Evolutionary conservation across 2,888 invertebrate genomes (phyloP).

Genomic region (Netelia melanura): DNA sequence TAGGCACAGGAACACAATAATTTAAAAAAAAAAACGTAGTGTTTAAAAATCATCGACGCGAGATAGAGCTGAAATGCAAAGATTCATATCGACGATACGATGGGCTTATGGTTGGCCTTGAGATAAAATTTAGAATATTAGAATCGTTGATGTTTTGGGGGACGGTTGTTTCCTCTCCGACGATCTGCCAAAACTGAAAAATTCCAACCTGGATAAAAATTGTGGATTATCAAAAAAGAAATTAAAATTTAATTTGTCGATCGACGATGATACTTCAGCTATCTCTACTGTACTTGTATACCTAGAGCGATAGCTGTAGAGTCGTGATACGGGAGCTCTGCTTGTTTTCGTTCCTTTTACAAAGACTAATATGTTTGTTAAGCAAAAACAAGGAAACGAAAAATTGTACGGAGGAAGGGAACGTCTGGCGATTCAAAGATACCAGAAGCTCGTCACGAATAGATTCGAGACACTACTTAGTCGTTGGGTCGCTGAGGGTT

Average conservation of each 20-base stretch:
- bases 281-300: slow-evolving; percentile 26
- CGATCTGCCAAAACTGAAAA: slow-evolving; percentile 30
- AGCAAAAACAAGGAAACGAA: neutral
- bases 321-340: slow-evolving; percentile 54
- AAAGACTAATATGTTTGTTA: neutral
- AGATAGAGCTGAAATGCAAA: slow-evolving; percentile 9
- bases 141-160: neutral
- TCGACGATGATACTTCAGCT: neutral
- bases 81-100: neutral
- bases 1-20: neutral
- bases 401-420: slow-evolving; percentile 5
- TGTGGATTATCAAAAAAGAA: neutral
- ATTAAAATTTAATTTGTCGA: slow-evolving; percentile 10
- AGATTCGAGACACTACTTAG: no score
- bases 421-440: slow-evolving; percentile 50
- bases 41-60: neutral
- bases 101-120: neutral
- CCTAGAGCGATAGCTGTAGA: slow-evolving; percentile 53
- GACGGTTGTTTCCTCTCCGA: neutral
- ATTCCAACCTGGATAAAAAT: neutral
- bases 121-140: slow-evolving; percentile 8
- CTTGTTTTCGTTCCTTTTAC: slow-evolving; percentile 33
- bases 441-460: slow-evolving; percentile 40
- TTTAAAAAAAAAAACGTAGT: neutral
- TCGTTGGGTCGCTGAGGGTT: neutral